Evolutionary conservation across 2,888 invertebrate genomes (phyloP).

Genomic region (Tenthredo scrophulariae): DNA sequence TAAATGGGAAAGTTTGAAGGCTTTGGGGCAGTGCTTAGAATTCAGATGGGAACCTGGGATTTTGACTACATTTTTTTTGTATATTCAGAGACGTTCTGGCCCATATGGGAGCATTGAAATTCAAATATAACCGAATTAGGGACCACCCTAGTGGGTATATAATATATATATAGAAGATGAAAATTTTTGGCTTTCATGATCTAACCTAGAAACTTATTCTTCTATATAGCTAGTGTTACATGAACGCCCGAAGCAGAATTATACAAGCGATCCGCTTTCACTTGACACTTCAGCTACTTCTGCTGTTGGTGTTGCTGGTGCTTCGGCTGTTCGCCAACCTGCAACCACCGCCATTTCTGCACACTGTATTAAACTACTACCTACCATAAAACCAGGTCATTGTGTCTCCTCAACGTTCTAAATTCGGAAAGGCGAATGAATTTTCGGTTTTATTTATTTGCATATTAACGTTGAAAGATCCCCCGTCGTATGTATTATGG

Average conservation of each 20-base stretch:
- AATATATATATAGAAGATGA: background rate
- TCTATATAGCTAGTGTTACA: conserved; percentile 30
- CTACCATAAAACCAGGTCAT: conserved; percentile 41
- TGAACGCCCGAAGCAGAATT: conserved; percentile 44
- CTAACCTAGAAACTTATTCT: conserved; percentile 41
- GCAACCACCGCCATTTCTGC: conserved; percentile 27
- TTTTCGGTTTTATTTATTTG: background rate
- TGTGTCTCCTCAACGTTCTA: conserved; percentile 46
- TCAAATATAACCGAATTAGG: too few relatives aligned
- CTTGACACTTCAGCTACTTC: conserved; percentile 41
- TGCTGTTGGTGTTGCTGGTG: conserved; percentile 2
- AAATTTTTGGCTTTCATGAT: background rate
- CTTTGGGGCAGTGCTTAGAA: too few relatives aligned
- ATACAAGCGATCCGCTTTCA: conserved; percentile 52
- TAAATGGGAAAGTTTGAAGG: too few relatives aligned
- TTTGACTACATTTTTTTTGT: too few relatives aligned
- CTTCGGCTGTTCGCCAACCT: conserved; percentile 33
- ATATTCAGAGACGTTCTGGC: too few relatives aligned
- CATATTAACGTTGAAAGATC: background rate
- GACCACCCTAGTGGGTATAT: too few relatives aligned
- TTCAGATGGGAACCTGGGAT: too few relatives aligned
- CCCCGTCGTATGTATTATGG: too few relatives aligned
- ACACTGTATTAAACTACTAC: background rate
- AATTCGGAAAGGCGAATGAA: conserved; percentile 29
- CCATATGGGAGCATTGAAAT: too few relatives aligned